Evolutionary conservation across 2,888 invertebrate genomes (phyloP).

Genomic region (Hemistola chrysoprasaria): DNA sequence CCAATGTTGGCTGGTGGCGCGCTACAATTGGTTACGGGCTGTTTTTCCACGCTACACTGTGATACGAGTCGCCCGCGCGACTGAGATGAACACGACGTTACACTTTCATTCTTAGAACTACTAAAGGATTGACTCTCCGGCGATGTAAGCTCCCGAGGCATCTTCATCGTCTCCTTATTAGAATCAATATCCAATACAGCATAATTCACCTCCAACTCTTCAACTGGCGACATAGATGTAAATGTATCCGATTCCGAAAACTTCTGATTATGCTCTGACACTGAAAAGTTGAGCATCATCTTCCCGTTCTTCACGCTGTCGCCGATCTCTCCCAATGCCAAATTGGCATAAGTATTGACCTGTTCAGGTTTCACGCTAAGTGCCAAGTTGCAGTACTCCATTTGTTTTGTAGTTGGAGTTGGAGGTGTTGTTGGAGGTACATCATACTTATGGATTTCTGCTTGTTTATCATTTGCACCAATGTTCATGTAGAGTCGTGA

Average conservation of each 20-base stretch:
- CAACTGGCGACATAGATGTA: constrained; percentile 65
- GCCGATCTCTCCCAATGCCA: constrained; percentile 60
- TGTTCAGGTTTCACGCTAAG: constrained; percentile 52
- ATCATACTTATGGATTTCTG: constrained; percentile 50
- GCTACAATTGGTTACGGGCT: constrained; percentile 53
- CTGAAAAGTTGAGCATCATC: constrained; percentile 41
- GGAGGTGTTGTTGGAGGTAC: constrained; percentile 57
- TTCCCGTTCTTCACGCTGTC: constrained; percentile 55
- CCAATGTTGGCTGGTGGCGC: constrained; percentile 84
- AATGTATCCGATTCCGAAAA: constrained; percentile 71
- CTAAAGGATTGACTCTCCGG: constrained; percentile 58
- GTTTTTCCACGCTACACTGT: constrained; percentile 60
- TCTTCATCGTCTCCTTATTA: constrained; percentile 61
- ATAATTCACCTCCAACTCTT: constrained; percentile 85
- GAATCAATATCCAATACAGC: constrained; percentile 89
- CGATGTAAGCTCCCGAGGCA: constrained; percentile 47
- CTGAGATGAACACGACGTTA: constrained; percentile 53
- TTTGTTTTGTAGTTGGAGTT: constrained; percentile 64
- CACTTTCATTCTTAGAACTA: constrained; percentile 59
- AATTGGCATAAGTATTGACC: constrained; percentile 67
- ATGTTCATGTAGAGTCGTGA: constrained; percentile 73
- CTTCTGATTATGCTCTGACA: constrained; percentile 55
- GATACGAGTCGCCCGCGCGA: constrained; percentile 55
- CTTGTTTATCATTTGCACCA: constrained; percentile 47
- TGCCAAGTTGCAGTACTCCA: constrained; percentile 66